Conservation (phyloP, 2,888 invertebrate species). For the Patella depressa region DNA sequence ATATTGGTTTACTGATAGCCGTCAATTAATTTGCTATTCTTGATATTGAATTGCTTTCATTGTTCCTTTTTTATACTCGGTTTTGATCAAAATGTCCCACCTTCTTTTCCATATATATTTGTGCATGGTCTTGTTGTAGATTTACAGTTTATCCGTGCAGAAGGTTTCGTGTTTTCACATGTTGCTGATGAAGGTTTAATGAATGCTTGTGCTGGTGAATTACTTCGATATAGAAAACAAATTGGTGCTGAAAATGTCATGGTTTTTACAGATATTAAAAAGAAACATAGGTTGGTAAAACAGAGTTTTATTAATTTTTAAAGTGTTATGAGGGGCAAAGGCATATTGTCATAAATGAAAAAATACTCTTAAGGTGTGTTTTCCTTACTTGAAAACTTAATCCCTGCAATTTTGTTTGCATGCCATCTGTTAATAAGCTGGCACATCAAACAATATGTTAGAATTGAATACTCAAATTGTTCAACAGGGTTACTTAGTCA, state of each 20-base stretch:
- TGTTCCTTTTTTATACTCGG: too few species aligned
- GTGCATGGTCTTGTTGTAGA: slow-evolving; percentile 42
- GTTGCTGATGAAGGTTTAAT: slow-evolving; percentile 86
- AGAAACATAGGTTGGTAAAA: slow-evolving; percentile 80
- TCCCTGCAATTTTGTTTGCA: too few species aligned
- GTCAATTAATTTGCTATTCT: too few species aligned
- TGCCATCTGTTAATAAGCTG: too few species aligned
- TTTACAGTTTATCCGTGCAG: slow-evolving; percentile 82
- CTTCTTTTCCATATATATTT: too few species aligned
- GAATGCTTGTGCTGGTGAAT: slow-evolving; percentile 81
- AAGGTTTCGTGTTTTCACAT: slow-evolving; percentile 84
- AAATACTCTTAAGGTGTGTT: neutral
- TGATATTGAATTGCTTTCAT: too few species aligned
- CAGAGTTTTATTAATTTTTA: neutral
- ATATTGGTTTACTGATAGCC: too few species aligned
- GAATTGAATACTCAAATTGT: too few species aligned
- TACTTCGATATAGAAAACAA: slow-evolving; percentile 79
- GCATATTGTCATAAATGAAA: neutral
- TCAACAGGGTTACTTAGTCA: too few species aligned
- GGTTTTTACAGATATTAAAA: slow-evolving; percentile 86
- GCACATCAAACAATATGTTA: too few species aligned
- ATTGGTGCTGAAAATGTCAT: slow-evolving; percentile 80
- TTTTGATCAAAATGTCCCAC: too few species aligned
- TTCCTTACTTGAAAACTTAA: neutral
- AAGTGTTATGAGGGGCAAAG: neutral